These are phyloP conservation scores for Hypotaenidia philippensis DNA, from an alignment of 2,797 vertebrate genomes.

Conservation along the genomic window DNA sequence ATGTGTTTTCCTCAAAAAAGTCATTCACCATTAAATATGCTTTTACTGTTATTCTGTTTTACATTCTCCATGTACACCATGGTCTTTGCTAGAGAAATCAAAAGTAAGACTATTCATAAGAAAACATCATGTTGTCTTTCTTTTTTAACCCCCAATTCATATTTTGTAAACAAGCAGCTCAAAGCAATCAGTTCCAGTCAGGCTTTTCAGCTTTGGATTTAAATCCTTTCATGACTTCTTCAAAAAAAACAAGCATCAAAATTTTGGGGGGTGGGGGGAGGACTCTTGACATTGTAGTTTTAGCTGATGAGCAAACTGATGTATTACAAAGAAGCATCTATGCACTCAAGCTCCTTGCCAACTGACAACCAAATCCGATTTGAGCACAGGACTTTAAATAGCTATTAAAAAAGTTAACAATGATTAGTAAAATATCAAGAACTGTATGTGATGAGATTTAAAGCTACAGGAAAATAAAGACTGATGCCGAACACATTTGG, in stretches of 20 bases:
- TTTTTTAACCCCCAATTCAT: background rate
- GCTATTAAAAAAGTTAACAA: background rate
- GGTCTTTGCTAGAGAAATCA: conserved; percentile 14
- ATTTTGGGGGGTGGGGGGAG: background rate
- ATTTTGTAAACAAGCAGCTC: conserved; percentile 66
- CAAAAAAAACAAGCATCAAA: conserved; percentile 40
- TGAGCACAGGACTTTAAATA: background rate
- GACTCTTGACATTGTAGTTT: background rate
- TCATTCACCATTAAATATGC: background rate
- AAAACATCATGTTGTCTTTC: background rate
- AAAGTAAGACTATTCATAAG: background rate
- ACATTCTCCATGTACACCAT: background rate
- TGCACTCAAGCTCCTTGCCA: background rate
- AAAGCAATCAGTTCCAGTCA: conserved; percentile 73
- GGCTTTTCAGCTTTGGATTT: conserved; percentile 62
- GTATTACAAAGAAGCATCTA: conserved; percentile 11
- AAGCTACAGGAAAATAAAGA: background rate
- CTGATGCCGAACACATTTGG: background rate
- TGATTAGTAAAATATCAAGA: background rate
- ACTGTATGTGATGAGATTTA: background rate
- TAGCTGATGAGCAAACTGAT: conserved; percentile 47
- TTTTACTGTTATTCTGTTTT: conserved; percentile 3
- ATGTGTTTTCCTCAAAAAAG: background rate
- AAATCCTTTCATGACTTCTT: conserved; percentile 63
- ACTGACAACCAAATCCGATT: background rate